Evolutionary conservation across 1,140 invertebrate species (phyloP), one percentile per base, ranked within the genome.

Genomic region (Wiebesia pumilae): DNA sequence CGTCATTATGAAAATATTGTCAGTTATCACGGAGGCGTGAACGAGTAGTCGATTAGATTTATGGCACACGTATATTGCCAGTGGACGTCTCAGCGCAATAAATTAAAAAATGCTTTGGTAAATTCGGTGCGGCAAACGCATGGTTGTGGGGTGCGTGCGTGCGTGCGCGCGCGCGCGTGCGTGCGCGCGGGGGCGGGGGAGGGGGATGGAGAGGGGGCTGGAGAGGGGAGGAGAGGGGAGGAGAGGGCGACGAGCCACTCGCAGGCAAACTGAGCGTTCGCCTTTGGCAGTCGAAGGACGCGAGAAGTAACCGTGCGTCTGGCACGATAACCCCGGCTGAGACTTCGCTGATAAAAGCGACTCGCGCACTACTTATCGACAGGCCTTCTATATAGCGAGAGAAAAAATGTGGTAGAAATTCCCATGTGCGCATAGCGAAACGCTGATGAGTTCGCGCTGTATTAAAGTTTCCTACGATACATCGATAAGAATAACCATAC

Each of bases 261-360:
- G 2, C 7, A 54, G 77, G n/a, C 43, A 12, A n/a, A 54, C 30
- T 51, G 47, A 33, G n/a, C 71, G 71, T 43, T 43, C 24, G 71
- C 38, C 71, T 75, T 75, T 75, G 71, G 71, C 27, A 43, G 71
- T 43, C 71, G 71, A 75, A 75, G 71, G 71, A 75, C 71, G 71
- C 71, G 24, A 75, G 71, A 40, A 75, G 38, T 75, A 75, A 75
- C 71, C 71, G 24, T 43, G 71, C 71, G 71, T 75, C 77, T 78
- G 77, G 77, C 47, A 78, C 77, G 77, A 78, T 78, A 78, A 78
- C 77, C 77, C 77, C 77, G 75, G 77, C 47, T 30, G 77, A 78
- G 77, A 51, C 77, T 78, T 24, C 4, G 30, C 77, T 78, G 77
- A 78, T 78, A 78, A 78, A n/a, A 54, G 19, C 24, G 47, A 54